Conservation (phyloP, 2,113 vertebrate genomes). For the Corythornis cristatus region DNA sequence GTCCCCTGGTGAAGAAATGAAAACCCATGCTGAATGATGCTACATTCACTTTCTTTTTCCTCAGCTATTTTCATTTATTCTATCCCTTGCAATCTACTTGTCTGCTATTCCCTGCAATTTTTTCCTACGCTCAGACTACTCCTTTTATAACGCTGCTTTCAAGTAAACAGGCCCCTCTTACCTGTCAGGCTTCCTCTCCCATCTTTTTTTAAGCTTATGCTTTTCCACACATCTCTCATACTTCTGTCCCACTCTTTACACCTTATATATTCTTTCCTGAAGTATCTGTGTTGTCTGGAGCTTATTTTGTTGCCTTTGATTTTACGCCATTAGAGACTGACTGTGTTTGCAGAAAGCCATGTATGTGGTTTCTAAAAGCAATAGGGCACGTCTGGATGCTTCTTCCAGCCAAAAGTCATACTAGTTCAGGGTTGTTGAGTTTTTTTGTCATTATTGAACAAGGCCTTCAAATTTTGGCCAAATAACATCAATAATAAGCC, state of each 20-base stretch:
- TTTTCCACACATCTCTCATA: conserved; percentile 49
- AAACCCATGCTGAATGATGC: background rate
- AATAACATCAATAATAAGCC: background rate
- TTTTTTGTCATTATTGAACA: background rate
- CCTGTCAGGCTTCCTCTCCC: conserved; percentile 39
- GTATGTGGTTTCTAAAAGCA: conserved; percentile 34
- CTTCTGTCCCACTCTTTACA: conserved; percentile 15
- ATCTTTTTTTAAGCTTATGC: conserved; percentile 33
- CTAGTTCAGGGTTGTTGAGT: background rate
- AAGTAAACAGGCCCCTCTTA: conserved; percentile 53
- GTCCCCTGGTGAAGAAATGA: background rate
- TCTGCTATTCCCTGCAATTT: conserved; percentile 36
- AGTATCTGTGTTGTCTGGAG: conserved; percentile 53
- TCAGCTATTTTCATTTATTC: conserved; percentile 20
- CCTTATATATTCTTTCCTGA: conserved; percentile 31
- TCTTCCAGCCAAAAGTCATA: background rate
- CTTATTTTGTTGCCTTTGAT: conserved; percentile 69
- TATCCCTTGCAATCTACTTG: conserved; percentile 16
- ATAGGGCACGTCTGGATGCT: background rate
- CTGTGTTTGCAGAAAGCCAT: conserved; percentile 46
- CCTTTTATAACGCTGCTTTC: background rate
- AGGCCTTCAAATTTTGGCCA: background rate
- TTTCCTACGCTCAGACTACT: conserved; percentile 17
- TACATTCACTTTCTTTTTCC: background rate
- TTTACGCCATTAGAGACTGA: conserved; percentile 57